These are phyloP conservation scores for Oithona nana DNA, from an alignment of 2,888 invertebrate genomes.

Conservation along the genomic window DNA sequence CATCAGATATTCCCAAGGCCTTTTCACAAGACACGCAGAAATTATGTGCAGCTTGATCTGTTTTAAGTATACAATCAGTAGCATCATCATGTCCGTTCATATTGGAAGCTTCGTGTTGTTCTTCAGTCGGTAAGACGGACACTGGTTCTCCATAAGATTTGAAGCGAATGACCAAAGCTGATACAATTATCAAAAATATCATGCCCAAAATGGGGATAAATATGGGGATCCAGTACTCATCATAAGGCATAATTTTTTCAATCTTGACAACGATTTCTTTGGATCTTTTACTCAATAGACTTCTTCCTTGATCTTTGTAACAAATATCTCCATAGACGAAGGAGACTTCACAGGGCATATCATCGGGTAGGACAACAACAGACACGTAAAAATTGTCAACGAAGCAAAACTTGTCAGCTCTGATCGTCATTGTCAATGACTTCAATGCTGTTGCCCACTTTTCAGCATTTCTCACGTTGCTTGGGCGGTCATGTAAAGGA, in stretches of 20 bases:
- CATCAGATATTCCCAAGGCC: neutral
- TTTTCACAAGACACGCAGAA: neutral
- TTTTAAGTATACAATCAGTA: too few species aligned
- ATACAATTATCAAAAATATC: neutral
- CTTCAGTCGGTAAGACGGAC: neutral
- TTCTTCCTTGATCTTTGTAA: neutral
- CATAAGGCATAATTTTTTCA: neutral
- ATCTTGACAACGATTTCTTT: neutral
- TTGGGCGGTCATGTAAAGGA: neutral
- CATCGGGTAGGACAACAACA: slow-evolving; percentile 1
- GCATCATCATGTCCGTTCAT: neutral
- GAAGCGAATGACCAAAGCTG: neutral
- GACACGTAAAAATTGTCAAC: slow-evolving; percentile 4
- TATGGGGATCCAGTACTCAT: neutral
- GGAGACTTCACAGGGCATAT: neutral
- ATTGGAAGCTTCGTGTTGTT: neutral
- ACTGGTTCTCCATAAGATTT: neutral
- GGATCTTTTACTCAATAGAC: neutral
- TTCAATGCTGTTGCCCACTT: slow-evolving; percentile 3
- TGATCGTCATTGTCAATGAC: slow-evolving; percentile 1
- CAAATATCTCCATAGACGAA: neutral
- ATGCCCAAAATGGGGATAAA: neutral
- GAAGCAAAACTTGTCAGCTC: neutral
- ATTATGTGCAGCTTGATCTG: too few species aligned
- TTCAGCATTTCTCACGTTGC: neutral